Evolutionary conservation across 2,797 vertebrate species (phyloP), one percentile per base, ranked within the genome.

Genomic region (Mormyrus proboscirostris): DNA sequence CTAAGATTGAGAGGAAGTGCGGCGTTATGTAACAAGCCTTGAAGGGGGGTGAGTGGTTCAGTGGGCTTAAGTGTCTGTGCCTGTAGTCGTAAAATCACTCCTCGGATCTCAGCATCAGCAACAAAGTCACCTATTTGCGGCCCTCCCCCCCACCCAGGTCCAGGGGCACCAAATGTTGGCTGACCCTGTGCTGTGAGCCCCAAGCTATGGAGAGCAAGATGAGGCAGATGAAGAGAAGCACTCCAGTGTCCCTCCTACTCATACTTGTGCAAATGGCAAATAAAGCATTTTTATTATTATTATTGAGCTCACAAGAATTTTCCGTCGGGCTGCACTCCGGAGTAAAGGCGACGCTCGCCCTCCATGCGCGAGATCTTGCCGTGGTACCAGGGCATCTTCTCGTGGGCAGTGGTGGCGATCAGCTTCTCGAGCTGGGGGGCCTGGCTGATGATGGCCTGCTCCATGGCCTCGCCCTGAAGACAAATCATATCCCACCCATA

Each of bases 381-480:
- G 0, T 99, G 98, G 93, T 96, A 99, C 99, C 99, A 99, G 0
- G 95, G 38, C 98, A 99, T 98, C 94, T 96, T 96, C 93, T 99
- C 97, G 0, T 99, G 99, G 59, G 98, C 98, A 0, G 97, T 98
- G 49, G 97, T 98, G 89, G 98, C 98, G 0, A 99, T 97, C 38
- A 99, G 96, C 92, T 97, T 99, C 95, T 99, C 98, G 88, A 99
- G 96, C 93, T 99, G 98, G 0, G 98, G 97, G 6, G 98, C 98
- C 91, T 99, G 98, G 92, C 96, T 99, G 92, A 99, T 97, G 93
- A 99, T 96, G 91, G 98, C 98, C 94, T 98, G 98, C 91, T 99
- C 98, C 86, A 99, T 97, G 16, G 97, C 96, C 0, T 99, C 97
- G 0, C 98, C 98, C 98, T 99, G 91, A 59, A 83, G 38, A 91